Percentiles rank a stretch among this genome's conserved stretches.
These are phyloP conservation scores for Phrynosoma platyrhinos DNA, from an alignment of 2,113 vertebrate species.

Conservation along the genomic window DNA sequence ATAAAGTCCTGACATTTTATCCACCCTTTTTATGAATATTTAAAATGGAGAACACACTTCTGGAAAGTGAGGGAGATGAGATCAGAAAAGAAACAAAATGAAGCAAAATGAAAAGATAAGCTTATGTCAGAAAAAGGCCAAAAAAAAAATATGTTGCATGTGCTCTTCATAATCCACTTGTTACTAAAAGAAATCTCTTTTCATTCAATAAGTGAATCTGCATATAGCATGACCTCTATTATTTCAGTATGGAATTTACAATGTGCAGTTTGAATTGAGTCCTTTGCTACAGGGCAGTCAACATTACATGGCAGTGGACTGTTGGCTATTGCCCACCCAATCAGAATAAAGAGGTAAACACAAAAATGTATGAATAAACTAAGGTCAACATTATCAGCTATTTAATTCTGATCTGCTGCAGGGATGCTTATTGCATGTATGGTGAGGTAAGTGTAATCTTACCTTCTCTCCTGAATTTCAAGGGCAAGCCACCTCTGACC, in stretches of 20 bases:
- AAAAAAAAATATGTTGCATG: not conserved
- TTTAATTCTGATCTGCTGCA: too few relatives aligned
- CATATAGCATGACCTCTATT: not conserved
- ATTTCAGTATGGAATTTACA: too few relatives aligned
- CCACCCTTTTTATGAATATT: constrained; percentile 45
- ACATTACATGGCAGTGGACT: too few relatives aligned
- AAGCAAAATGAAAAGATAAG: not conserved
- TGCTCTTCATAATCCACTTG: not conserved
- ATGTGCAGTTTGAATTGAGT: too few relatives aligned
- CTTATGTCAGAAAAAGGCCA: not conserved
- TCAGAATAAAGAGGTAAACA: too few relatives aligned
- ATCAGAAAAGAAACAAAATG: not conserved
- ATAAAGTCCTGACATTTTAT: constrained; percentile 52
- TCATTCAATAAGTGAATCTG: not conserved
- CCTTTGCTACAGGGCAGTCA: not conserved
- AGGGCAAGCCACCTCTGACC: too few relatives aligned
- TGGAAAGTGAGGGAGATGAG: constrained; percentile 11
- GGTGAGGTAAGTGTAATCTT: too few relatives aligned
- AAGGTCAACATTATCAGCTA: too few relatives aligned
- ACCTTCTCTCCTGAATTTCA: too few relatives aligned
- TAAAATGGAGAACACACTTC: constrained; percentile 21
- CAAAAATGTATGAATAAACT: too few relatives aligned
- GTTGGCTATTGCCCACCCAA: too few relatives aligned
- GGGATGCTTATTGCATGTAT: too few relatives aligned
- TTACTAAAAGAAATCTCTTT: not conserved